Conservation (phyloP, 2,113 vertebrate species). For the Hipposideros armiger region DNA sequence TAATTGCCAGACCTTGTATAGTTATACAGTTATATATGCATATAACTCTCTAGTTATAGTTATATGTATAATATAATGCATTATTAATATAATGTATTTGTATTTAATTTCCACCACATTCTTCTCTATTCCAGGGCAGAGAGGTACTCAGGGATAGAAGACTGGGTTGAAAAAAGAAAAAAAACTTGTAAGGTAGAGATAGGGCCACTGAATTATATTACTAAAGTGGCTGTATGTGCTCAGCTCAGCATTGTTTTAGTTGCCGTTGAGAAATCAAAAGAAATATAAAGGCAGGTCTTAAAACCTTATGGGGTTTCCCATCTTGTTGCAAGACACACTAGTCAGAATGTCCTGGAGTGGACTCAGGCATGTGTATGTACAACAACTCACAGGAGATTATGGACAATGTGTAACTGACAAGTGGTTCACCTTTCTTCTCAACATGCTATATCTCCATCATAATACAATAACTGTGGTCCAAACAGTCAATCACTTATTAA, state of each 20-base stretch:
- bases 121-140: not conserved
- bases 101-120: not conserved
- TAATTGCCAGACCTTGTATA: no score
- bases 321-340: not conserved
- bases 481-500: not conserved
- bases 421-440: not conserved
- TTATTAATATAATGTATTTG: not conserved
- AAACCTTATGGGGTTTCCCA: not conserved
- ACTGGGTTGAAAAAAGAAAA: not conserved
- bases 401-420: not conserved
- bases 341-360: not conserved
- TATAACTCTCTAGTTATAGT: not conserved
- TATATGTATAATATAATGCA: not conserved
- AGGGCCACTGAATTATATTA: not conserved
- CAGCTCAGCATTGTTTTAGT: not conserved
- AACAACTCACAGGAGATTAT: not conserved
- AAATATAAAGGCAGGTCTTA: not conserved
- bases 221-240: not conserved
- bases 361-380: not conserved
- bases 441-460: not conserved
- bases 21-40: not conserved
- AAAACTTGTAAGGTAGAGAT: not conserved
- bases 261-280: not conserved
- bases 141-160: not conserved
- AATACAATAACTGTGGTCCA: not conserved